Base-by-base conservation (phyloP, 1,140 invertebrate genomes). In the Octopus bimaculoides region DNA sequence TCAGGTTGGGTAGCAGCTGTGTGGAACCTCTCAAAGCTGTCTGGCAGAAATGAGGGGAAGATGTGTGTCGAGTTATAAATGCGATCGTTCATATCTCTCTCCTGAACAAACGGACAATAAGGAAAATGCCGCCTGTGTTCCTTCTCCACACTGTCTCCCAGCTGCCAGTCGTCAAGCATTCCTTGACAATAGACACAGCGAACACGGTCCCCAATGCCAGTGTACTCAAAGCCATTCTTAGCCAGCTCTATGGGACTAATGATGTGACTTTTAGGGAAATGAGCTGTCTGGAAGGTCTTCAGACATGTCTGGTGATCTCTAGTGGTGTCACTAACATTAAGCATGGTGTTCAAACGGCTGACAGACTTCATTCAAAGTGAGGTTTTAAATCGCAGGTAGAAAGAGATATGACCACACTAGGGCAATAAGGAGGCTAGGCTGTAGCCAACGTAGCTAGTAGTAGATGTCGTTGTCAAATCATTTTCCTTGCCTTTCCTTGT, bases 151-250 rank as follows among this genome's bases (percentile, higher is more conserved):
- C 92, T 92, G 91, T 94, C 95, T 78, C 92, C 94, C 81, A 84
- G 87, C 89, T 93, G 93, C 96, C 94, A 98, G 84, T 93, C 92
- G 81, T 91, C 92, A 83, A 94, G 91, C 56, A 96, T 90, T 77
- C 93, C 95, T 83, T 92, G 92, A 89, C 95, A 97, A 92, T 94
- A 97, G 6, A 93, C 94, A 91, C 97, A 98, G 83, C 95, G 92
- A 0, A 97, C 95, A 87, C 94, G 91, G 85, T 94, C 93, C 20
- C 81, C 82, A 52, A 81, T 78, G 73, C 83, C 83, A 10, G 54
- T 79, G 75, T 94, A 95, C 87, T 93, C 96, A 90, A 97, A 96
- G 12, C 95, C 95, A 71, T 94, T 95, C 87, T 93, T 93, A 4
- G 95, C 95, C 83, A 97, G 92, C 85, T 93, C 92, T 86, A 93